phyloP scores from a whole-genome alignment of 2,888 invertebrate species.

The Tryphoninae sp. region DNA sequence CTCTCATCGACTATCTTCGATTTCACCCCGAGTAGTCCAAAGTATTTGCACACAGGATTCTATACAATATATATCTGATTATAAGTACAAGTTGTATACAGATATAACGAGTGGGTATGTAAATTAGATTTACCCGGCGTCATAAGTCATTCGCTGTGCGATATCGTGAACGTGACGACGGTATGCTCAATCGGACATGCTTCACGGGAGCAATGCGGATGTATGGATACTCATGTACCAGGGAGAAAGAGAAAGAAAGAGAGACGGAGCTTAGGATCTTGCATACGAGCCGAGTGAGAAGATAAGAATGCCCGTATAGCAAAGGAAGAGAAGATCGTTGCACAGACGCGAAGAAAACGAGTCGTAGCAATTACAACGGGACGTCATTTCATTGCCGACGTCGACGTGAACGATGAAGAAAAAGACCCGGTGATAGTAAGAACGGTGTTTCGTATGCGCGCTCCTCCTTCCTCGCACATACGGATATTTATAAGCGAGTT shows the following conservation, averaged over 20 bases:
- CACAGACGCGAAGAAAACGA: conserved; percentile 40
- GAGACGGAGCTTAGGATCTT: conserved; percentile 34
- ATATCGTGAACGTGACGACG: conserved; percentile 72
- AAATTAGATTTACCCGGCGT: conserved; percentile 70
- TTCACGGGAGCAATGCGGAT: conserved; percentile 66
- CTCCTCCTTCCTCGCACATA: conserved; percentile 10
- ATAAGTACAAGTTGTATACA: conserved; percentile 9
- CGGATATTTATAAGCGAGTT: conserved; percentile 25
- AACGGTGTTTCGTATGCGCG: conserved; percentile 26
- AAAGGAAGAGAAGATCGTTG: conserved; percentile 39
- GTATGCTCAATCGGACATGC: conserved; percentile 69
- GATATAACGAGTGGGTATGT: conserved; percentile 73
- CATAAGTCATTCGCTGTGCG: conserved; percentile 74
- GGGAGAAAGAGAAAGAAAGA: conserved; percentile 66
- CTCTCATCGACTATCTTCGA: background rate
- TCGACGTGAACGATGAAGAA: conserved; percentile 43
- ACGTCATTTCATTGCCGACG: conserved; percentile 58
- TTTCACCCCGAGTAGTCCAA: background rate
- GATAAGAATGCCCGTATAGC: conserved; percentile 58
- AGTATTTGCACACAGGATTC: background rate
- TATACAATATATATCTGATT: background rate
- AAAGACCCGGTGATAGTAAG: conserved; percentile 24
- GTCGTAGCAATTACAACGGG: conserved; percentile 63
- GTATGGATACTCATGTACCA: conserved; percentile 47
- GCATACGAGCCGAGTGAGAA: conserved; percentile 45